Base-by-base conservation (phyloP, 2,888 invertebrate species). In the Amblyjoppa fuscipennis region DNA sequence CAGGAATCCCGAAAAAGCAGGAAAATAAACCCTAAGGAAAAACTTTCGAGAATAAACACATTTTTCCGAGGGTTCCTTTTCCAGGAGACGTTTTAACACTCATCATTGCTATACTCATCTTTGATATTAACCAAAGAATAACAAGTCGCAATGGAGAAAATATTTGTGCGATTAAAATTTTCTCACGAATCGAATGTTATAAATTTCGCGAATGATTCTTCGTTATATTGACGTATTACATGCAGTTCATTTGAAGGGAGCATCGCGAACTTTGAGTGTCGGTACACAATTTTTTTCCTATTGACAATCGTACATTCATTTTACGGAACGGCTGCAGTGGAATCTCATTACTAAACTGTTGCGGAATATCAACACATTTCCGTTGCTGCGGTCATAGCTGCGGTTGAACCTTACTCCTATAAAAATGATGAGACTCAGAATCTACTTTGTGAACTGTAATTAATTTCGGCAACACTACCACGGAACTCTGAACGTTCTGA, bases 401-500 rank as follows among this genome's bases (percentile, higher is more conserved):
- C 70, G 84, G 75, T 80, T 81, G 45, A 81, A 84, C 69, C 78
- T 38, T 53, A 53, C 49, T 45, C 74, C 64, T 73, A 81, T 84
- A 84, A 84, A 84, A 84, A 84, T 84, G 56, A 84, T 84, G 76
- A 80, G 80, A 51, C 64, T 51, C 76, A 76, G 80, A 80, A 84
- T 84, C 84, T 80, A 84, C 84, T 84, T 84, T 76, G 84, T 76
- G 71, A 84, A 84, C 84, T 84, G 84, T 84, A 84, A 84, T 84
- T 84, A 84, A 84, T 84, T 84, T 80, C 84, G 75, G 84, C 84
- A 84, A 71, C 84, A 84, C 84, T 80, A 75, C 59, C 66, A 34
- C 61, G 66, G 64, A 80, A 80, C 84, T 80, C 56, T 28, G 64
- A 75, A 70, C 79, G 83, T 74, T 78, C 34, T 74, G 38, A 28